Base-by-base conservation (phyloP, 2,113 vertebrate species). In the Oncorhynchus gorbuscha region DNA sequence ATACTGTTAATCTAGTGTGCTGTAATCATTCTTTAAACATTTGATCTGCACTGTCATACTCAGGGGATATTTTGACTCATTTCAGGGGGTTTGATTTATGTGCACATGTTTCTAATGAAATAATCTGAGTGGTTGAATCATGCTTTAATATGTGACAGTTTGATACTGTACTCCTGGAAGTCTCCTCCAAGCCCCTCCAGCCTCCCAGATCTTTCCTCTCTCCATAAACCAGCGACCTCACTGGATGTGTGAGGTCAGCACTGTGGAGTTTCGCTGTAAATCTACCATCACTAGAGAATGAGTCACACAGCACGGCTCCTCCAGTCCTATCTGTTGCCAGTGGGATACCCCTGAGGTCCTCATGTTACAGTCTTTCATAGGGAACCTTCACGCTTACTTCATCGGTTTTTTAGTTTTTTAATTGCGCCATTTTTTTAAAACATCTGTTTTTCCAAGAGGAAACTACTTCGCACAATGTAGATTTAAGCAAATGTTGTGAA, bases 81-180 rank as follows among this genome's bases (percentile, higher is more conserved):
- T 64, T 64, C 61, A 77, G 49, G 49, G 64, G 79, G 26, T 89
- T 83, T 73, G 30, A 65, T 59, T 77, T 71, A 35, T 59, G 39
- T 39, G 39, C 39, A 39, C 39, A 39, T 39, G 39, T 9, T 39
- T 39, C 8, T 39, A 39, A 39, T 39, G 39, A 39, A 39, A n/a
- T 32, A 48, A 48, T 71, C 66, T 76, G 59, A 3, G 12, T 66
- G 71, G 66, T 80, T 76, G 22, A 49, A 26, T 24, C 48, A 20
- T 22, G 13, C 45, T 69, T 0, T 12, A 8, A 3, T 16, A 58
- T 81, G 72, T 81, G 20, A 73, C 69, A 72, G 28, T 39, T 39
- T 72, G 78, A 78, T 74, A 30, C 9, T 80, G 74, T 16, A n/a
- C 64, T 72, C 48, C 51, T 58, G 51, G 5, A 18, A 3, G 55